These are phyloP conservation scores for Pipistrellus nathusii DNA, from an alignment of 2,797 vertebrate genomes.

Conservation along the genomic window DNA sequence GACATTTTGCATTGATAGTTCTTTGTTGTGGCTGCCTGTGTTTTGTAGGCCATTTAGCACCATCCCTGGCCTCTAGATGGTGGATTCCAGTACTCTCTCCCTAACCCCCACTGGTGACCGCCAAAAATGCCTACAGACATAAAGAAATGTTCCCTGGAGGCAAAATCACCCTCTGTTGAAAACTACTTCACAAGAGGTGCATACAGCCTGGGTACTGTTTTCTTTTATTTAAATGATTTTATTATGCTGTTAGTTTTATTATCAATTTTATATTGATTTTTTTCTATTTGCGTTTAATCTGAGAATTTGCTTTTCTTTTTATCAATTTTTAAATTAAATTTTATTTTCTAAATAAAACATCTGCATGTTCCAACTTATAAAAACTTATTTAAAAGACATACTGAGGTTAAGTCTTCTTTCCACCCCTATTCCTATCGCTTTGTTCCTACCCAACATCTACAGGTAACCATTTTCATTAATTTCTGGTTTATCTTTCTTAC, in stretches of 20 bases:
- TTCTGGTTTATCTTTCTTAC: slow-evolving; percentile 33
- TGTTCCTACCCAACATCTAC: background rate
- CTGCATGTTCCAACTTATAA: slow-evolving; percentile 3
- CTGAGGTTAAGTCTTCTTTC: background rate
- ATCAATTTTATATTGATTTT: background rate
- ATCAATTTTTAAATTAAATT: background rate
- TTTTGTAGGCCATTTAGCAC: background rate
- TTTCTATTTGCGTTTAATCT: slow-evolving; percentile 15
- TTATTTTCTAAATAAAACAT: slow-evolving; percentile 52
- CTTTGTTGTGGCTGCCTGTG: background rate
- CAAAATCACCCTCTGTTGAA: background rate
- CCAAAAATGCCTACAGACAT: background rate
- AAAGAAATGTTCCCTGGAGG: background rate
- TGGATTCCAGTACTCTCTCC: background rate
- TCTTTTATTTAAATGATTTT: slow-evolving; percentile 10
- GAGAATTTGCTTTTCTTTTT: slow-evolving; percentile 44
- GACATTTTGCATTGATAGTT: background rate
- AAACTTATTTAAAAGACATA: background rate
- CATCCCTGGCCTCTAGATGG: background rate
- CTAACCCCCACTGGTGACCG: background rate
- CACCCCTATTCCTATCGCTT: background rate
- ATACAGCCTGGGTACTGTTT: background rate
- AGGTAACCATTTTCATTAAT: slow-evolving; percentile 21
- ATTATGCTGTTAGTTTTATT: background rate
- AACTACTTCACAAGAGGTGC: background rate